phyloP scores from a whole-genome alignment of 2,113 vertebrate genomes.

The Colaptes auratus region DNA sequence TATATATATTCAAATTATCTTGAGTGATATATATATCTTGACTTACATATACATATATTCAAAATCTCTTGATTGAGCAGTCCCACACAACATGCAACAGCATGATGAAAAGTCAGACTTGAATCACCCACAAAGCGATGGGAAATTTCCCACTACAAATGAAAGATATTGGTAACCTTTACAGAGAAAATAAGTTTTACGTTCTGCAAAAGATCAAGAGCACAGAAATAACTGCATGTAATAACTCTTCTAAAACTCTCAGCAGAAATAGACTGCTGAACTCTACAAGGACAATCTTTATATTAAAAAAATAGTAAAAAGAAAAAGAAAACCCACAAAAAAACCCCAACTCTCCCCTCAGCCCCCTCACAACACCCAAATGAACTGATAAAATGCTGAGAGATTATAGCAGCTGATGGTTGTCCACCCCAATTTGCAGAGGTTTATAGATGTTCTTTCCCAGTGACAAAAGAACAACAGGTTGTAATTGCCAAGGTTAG shows the following conservation, averaged over 20 bases:
- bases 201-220: not conserved
- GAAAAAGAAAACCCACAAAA: not conserved
- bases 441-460: constrained; percentile 14
- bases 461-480: constrained; percentile 76
- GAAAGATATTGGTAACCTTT: not conserved
- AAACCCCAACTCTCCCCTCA: not conserved
- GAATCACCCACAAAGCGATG: not conserved
- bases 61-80: not conserved
- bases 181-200: not conserved
- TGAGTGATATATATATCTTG: not conserved
- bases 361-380: not conserved
- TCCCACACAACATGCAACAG: not conserved
- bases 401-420: not conserved
- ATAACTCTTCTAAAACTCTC: not conserved
- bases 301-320: not conserved
- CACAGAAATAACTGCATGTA: not conserved
- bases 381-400: not conserved
- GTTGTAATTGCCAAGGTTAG: constrained; percentile 74
- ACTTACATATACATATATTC: too few species aligned
- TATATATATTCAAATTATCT: not conserved
- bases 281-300: not conserved
- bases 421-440: not conserved
- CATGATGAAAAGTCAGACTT: not conserved
- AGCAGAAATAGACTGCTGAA: not conserved
- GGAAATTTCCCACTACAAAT: not conserved